A percentile compares a stretch with the other conserved stretches of the same genome.
Evolutionary conservation across 2,113 vertebrate species (phyloP).

Genomic region (Lethenteron reissneri): DNA sequence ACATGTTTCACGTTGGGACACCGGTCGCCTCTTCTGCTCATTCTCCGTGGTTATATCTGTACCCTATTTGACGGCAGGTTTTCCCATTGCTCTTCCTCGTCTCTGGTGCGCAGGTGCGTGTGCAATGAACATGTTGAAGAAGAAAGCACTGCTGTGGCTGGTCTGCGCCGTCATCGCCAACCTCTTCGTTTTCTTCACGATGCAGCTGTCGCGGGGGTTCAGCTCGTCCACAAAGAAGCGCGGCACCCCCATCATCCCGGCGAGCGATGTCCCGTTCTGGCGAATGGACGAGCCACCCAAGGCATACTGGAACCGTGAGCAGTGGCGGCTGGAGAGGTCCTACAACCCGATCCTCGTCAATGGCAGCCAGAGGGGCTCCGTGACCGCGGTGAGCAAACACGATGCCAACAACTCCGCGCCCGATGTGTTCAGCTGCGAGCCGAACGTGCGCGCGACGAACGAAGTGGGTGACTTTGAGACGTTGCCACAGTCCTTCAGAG

Average conservation of each 20-base stretch:
- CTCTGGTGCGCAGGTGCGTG: no score
- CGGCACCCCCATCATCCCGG: conserved; percentile 17
- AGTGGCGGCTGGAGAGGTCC: conserved; percentile 26
- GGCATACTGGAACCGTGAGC: conserved; percentile 30
- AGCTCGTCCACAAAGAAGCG: conserved; percentile 13
- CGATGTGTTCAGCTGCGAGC: conserved; percentile 2
- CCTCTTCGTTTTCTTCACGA: background rate
- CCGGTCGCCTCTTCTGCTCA: no score
- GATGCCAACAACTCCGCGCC: background rate
- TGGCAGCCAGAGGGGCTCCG: conserved; percentile 12
- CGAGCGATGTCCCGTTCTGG: conserved; percentile 23
- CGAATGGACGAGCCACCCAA: conserved; percentile 23
- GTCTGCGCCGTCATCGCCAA: background rate
- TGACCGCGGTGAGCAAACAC: conserved; percentile 10
- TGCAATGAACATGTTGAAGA: conserved; percentile 4
- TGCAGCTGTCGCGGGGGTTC: background rate
- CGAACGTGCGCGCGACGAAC: conserved; percentile 11
- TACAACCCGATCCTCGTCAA: conserved; percentile 26
- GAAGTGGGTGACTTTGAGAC: conserved; percentile 15
- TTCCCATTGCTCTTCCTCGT: no score
- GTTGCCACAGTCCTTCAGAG: conserved; percentile 25
- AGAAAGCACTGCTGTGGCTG: background rate
- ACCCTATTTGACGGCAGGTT: no score
- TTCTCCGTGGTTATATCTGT: no score
- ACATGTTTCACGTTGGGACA: no score